Evolutionary conservation across 2,888 invertebrate species (phyloP).

Genomic region (Eupeodes luniger): DNA sequence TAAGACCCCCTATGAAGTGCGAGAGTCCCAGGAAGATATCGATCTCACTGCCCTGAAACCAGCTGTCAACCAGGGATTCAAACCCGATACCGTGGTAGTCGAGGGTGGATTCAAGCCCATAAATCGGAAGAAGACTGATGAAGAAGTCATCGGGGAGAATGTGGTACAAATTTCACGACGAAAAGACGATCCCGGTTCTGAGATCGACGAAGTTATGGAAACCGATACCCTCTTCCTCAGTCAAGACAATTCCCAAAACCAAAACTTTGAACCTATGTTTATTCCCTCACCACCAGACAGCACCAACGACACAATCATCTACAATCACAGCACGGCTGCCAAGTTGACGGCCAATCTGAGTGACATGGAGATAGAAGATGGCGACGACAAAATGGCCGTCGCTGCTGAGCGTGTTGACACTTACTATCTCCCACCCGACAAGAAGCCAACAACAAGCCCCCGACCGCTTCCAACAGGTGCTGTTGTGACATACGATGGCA

Average conservation of each 20-base stretch:
- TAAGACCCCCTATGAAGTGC: slow-evolving; percentile 80
- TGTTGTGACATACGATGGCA: slow-evolving; percentile 91
- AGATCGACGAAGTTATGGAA: slow-evolving; percentile 82
- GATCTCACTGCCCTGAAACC: slow-evolving; percentile 84
- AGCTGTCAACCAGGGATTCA: slow-evolving; percentile 91
- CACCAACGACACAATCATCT: slow-evolving; percentile 82
- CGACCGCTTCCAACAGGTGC: slow-evolving; percentile 85
- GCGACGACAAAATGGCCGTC: slow-evolving; percentile 87
- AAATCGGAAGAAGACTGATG: slow-evolving; percentile 81
- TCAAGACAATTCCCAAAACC: slow-evolving; percentile 85
- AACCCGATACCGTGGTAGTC: slow-evolving; percentile 91
- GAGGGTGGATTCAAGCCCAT: slow-evolving; percentile 94
- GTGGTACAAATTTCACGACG: slow-evolving; percentile 82
- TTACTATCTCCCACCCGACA: slow-evolving; percentile 90
- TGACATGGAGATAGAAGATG: slow-evolving; percentile 83
- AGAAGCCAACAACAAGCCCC: slow-evolving; percentile 82
- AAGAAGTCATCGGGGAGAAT: slow-evolving; percentile 85
- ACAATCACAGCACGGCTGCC: slow-evolving; percentile 79
- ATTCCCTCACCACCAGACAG: slow-evolving; percentile 91
- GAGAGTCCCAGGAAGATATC: slow-evolving; percentile 78
- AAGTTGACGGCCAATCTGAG: slow-evolving; percentile 84
- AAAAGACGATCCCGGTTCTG: slow-evolving; percentile 82
- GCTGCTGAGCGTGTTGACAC: slow-evolving; percentile 90
- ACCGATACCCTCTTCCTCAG: slow-evolving; percentile 83
- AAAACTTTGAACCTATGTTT: slow-evolving; percentile 92